Conservation (phyloP, 2,797 vertebrate species). For the Microchirus variegatus region DNA sequence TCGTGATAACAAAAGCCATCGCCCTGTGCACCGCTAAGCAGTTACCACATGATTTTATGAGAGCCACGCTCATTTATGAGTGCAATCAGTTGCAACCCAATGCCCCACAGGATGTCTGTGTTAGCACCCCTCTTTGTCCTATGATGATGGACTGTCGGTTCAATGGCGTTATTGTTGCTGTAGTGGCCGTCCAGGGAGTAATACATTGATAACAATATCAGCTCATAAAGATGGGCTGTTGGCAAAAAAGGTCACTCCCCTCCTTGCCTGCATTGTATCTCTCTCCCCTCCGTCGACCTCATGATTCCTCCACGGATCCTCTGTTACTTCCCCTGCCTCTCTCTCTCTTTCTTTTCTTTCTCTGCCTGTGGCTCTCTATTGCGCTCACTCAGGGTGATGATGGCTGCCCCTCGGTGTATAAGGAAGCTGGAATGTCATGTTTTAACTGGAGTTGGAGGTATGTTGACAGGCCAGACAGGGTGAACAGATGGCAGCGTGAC, state of each 20-base stretch:
- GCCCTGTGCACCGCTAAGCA: conserved; percentile 75
- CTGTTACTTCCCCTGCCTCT: conserved; percentile 9
- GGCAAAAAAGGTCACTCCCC: conserved; percentile 78
- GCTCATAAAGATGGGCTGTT: conserved; percentile 74
- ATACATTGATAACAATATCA: conserved; percentile 82
- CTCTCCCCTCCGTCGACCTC: conserved; percentile 10
- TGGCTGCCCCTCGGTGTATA: conserved; percentile 70
- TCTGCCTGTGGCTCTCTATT: conserved; percentile 41
- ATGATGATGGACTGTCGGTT: conserved; percentile 78
- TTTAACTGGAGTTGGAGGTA: conserved; percentile 79
- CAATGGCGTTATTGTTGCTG: conserved; percentile 78
- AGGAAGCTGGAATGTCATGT: conserved; percentile 79
- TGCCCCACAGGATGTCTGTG: conserved; percentile 75
- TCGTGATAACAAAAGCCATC: conserved; percentile 74
- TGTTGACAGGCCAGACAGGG: conserved; percentile 82
- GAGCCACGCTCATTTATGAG: conserved; percentile 77
- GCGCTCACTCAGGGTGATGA: conserved; percentile 56
- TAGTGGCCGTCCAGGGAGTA: conserved; percentile 77
- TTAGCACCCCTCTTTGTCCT: conserved; percentile 79
- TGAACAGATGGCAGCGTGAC: conserved; percentile 84
- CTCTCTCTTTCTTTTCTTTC: conserved; percentile 10
- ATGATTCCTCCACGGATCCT: neutral
- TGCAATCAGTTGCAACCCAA: conserved; percentile 79
- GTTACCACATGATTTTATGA: conserved; percentile 81
- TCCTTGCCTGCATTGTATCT: conserved; percentile 44